A percentile compares a stretch with the other conserved stretches of the same genome.
These are phyloP conservation scores for Drosophila kambysellisi DNA, from an alignment of 2,888 invertebrate species.

Conservation along the genomic window DNA sequence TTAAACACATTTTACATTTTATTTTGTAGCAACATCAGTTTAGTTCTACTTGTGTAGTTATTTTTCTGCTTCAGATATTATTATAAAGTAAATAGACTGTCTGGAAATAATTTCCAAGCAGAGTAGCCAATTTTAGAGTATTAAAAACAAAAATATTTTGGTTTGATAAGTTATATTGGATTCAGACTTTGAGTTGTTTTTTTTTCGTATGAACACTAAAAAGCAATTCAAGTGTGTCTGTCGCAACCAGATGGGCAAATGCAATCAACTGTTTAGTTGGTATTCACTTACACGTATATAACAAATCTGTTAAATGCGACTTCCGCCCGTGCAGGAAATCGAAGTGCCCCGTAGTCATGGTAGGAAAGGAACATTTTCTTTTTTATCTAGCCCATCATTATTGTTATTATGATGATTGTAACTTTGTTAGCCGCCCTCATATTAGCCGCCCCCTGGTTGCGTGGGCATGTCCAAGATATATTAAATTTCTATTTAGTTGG, in stretches of 20 bases:
- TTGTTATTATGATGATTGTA: constrained; percentile 59
- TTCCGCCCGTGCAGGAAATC: constrained; percentile 61
- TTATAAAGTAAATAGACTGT: background rate
- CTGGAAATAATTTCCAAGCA: background rate
- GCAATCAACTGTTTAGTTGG: constrained; percentile 53
- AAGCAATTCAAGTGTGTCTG: background rate
- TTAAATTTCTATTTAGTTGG: constrained; percentile 70
- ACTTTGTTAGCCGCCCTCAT: constrained; percentile 52
- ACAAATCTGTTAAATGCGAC: constrained; percentile 54
- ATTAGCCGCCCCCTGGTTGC: background rate
- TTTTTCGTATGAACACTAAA: background rate
- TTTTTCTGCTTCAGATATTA: background rate
- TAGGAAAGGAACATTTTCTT: constrained; percentile 2
- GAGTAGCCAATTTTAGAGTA: background rate
- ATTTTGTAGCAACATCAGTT: background rate
- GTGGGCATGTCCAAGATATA: constrained; percentile 45
- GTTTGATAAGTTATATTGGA: background rate
- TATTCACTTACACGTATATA: constrained; percentile 38
- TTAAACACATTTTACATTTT: background rate
- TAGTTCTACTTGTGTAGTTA: background rate
- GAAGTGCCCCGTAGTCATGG: constrained; percentile 26
- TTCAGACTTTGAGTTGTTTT: background rate
- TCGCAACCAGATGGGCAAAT: constrained; percentile 10
- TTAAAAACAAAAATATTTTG: background rate
- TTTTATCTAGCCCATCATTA: constrained; percentile 31